These are phyloP conservation scores for Karalla daura DNA, from an alignment of 2,797 vertebrate genomes.

Conservation along the genomic window DNA sequence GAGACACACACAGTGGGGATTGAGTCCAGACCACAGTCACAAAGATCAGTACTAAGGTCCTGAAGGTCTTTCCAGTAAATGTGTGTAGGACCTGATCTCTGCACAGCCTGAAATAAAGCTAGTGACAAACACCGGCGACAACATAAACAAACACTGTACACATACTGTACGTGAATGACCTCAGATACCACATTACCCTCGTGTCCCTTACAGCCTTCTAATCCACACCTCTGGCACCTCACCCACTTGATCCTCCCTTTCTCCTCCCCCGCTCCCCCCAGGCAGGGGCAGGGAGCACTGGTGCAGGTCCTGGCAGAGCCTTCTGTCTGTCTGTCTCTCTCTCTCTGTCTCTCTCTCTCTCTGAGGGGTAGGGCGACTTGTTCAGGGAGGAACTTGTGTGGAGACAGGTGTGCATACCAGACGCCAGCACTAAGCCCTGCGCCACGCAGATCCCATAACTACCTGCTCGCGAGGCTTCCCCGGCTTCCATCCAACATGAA, in stretches of 20 bases:
- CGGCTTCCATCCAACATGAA: conserved; percentile 49
- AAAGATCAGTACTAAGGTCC: not conserved
- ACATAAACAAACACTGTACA: conserved; percentile 7
- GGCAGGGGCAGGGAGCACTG: conserved; percentile 72
- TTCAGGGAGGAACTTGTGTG: conserved; percentile 50
- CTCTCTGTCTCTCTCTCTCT: conserved; percentile 34
- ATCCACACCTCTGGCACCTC: conserved; percentile 68
- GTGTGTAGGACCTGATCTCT: not conserved
- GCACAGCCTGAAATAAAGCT: not conserved
- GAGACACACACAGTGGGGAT: conserved; percentile 10
- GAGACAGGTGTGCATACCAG: conserved; percentile 87
- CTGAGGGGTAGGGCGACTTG: conserved; percentile 47
- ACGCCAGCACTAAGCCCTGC: conserved; percentile 68
- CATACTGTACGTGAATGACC: conserved; percentile 40
- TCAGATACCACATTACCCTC: conserved; percentile 66
- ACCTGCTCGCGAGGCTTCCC: conserved; percentile 67
- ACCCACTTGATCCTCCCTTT: conserved; percentile 37
- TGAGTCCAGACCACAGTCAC: not conserved
- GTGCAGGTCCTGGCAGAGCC: conserved; percentile 80
- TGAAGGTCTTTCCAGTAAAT: not conserved
- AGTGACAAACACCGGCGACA: conserved; percentile 2
- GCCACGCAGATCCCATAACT: conserved; percentile 63
- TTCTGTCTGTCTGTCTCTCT: conserved; percentile 35
- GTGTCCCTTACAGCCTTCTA: conserved; percentile 77
- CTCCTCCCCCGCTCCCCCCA: conserved; percentile 52